A percentile compares a stretch with the other conserved stretches of the same genome.
Conservation (phyloP, 2,888 invertebrate genomes). For the Hyposoter didymator region DNA sequence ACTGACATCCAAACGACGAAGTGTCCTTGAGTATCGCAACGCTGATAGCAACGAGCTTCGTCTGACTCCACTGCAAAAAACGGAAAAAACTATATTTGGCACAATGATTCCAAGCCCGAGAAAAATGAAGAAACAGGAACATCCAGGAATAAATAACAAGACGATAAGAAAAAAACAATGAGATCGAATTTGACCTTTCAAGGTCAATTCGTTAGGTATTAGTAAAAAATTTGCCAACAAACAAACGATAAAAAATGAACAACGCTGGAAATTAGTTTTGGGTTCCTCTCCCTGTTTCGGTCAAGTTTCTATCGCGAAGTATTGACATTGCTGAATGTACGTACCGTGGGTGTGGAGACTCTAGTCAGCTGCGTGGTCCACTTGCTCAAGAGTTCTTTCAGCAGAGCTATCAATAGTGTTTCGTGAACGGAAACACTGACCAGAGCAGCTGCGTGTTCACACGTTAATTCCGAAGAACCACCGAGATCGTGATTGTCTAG, state of each 20-base stretch:
- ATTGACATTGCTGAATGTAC: conserved; percentile 15
- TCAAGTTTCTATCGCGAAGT: background rate
- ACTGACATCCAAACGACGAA: conserved; percentile 71
- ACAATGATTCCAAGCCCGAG: background rate
- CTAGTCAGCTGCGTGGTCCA: conserved; percentile 79
- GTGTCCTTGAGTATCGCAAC: conserved; percentile 73
- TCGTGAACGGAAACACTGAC: conserved; percentile 75
- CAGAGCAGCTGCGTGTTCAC: conserved; percentile 80
- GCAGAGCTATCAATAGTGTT: conserved; percentile 70
- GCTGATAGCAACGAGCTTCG: conserved; percentile 77
- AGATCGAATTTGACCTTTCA: background rate
- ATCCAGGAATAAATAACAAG: background rate
- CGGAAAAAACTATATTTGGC: background rate
- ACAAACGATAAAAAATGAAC: background rate
- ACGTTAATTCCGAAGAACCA: conserved; percentile 76
- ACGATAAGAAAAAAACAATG: background rate
- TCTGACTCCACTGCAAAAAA: conserved; percentile 77
- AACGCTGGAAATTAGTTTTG: background rate
- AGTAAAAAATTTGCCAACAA: background rate
- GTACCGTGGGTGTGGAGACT: conserved; percentile 74
- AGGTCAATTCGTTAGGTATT: background rate
- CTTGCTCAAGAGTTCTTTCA: conserved; percentile 76
- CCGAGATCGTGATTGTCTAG: conserved; percentile 78
- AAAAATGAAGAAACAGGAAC: background rate
- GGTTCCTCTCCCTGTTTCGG: background rate